Evolutionary conservation across 1,140 invertebrate species (phyloP).

Genomic region (Cyclargus thomasi): DNA sequence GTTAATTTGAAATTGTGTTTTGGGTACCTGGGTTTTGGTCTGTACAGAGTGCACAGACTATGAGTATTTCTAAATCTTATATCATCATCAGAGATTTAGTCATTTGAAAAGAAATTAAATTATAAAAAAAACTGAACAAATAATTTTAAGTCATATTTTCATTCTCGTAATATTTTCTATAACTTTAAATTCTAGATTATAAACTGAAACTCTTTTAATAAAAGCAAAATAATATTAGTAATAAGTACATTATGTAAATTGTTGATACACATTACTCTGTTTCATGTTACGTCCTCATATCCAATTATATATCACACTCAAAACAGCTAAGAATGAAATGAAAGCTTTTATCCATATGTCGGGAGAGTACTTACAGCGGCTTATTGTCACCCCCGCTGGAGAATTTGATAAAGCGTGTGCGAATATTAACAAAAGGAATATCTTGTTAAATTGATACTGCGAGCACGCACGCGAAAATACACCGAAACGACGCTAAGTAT

Average conservation of each 20-base stretch:
- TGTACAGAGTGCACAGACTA: too few relatives aligned
- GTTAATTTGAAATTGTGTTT: neutral
- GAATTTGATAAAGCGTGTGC: slow-evolving; percentile 76
- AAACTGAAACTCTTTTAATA: too few relatives aligned
- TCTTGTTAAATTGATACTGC: slow-evolving; percentile 75
- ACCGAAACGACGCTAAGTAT: slow-evolving; percentile 31
- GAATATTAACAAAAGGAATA: slow-evolving; percentile 76
- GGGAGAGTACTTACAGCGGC: slow-evolving; percentile 72
- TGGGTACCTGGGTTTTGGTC: too few relatives aligned
- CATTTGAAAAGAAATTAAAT: too few relatives aligned
- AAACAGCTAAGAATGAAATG: slow-evolving; percentile 72
- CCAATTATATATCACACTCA: slow-evolving; percentile 60
- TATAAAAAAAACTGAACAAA: too few relatives aligned
- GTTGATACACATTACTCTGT: slow-evolving; percentile 20
- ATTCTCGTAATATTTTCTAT: too few relatives aligned
- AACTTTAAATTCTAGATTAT: too few relatives aligned
- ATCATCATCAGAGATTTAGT: too few relatives aligned
- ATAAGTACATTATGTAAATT: slow-evolving; percentile 14
- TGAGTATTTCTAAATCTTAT: too few relatives aligned
- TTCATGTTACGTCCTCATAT: slow-evolving; percentile 26
- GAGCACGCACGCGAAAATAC: slow-evolving; percentile 40
- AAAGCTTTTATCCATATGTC: slow-evolving; percentile 76
- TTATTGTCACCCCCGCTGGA: slow-evolving; percentile 74
- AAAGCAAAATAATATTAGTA: neutral
- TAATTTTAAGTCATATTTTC: too few relatives aligned